phyloP scores from a whole-genome alignment of 2,888 invertebrate species.

The Leptarthrus brevirostris region DNA sequence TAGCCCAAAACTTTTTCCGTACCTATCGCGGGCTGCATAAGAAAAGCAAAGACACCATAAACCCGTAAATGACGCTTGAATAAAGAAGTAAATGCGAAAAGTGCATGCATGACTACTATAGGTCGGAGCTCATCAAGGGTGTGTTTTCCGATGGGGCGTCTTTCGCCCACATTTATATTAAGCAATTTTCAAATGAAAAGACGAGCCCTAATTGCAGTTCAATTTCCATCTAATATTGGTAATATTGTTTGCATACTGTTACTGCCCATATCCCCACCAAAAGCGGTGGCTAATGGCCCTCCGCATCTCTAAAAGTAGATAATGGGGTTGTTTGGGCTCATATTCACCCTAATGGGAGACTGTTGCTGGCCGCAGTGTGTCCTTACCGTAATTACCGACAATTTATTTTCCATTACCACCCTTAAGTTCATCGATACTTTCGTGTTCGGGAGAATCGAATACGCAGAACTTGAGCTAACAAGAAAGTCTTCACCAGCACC shows the following conservation, averaged over 20 bases:
- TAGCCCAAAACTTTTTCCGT: neutral
- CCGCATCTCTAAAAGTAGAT: conserved; percentile 40
- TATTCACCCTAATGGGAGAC: conserved; percentile 38
- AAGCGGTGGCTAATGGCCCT: conserved; percentile 4
- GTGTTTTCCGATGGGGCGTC: neutral
- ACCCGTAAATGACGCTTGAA: neutral
- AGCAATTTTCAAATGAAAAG: conserved; percentile 44
- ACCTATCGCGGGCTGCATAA: too few relatives aligned
- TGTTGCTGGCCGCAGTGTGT: conserved; percentile 34
- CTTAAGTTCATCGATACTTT: conserved; percentile 10
- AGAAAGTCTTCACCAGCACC: neutral
- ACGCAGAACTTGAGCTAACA: neutral
- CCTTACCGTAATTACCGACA: conserved; percentile 48
- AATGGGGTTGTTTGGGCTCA: conserved; percentile 44
- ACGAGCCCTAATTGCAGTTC: conserved; percentile 51
- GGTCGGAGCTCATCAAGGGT: neutral
- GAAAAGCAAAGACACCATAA: neutral
- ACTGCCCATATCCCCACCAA: neutral
- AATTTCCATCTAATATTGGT: conserved; percentile 51
- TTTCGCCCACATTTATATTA: conserved; percentile 29
- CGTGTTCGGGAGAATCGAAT: neutral
- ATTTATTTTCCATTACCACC: conserved; percentile 52
- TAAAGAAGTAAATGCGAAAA: conserved; percentile 30
- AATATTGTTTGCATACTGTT: conserved; percentile 41
- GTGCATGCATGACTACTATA: conserved; percentile 9